Percentiles rank a stretch among this genome's conserved stretches.
These are phyloP conservation scores for Platyura marginata DNA, from an alignment of 1,140 invertebrate genomes.

Conservation along the genomic window DNA sequence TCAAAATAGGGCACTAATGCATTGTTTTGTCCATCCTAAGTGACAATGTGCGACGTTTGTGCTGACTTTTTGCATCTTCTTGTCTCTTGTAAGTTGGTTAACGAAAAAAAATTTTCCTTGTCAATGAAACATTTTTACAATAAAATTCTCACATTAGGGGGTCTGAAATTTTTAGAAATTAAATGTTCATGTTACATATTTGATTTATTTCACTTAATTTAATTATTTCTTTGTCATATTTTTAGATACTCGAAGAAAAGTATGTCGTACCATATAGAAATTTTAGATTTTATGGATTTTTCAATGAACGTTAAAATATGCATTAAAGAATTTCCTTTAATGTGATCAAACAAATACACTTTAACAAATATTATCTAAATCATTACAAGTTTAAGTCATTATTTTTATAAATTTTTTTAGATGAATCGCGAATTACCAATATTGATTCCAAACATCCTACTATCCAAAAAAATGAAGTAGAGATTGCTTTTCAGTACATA, in stretches of 20 bases:
- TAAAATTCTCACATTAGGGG: too few species aligned
- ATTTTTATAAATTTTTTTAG: slow-evolving; percentile 19
- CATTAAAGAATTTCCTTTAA: slow-evolving; percentile 18
- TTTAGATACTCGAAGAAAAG: too few species aligned
- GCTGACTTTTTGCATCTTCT: slow-evolving; percentile 58
- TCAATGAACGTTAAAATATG: slow-evolving; percentile 10
- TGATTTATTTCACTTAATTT: too few species aligned
- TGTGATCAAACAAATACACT: slow-evolving; percentile 7
- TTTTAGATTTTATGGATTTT: slow-evolving; percentile 15
- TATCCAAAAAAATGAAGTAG: slow-evolving; percentile 40
- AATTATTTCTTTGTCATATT: too few species aligned
- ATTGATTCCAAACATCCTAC: slow-evolving; percentile 38
- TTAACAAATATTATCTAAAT: slow-evolving; percentile 7
- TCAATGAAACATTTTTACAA: too few species aligned
- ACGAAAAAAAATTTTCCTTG: too few species aligned
- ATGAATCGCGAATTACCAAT: slow-evolving; percentile 37
- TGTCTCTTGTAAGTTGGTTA: slow-evolving; percentile 55
- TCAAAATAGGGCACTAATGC: slow-evolving; percentile 1
- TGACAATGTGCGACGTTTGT: slow-evolving; percentile 57
- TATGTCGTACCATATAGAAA: too few species aligned
- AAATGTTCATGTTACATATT: too few species aligned
- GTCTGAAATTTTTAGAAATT: too few species aligned
- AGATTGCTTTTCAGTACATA: slow-evolving; percentile 44
- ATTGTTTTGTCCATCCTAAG: slow-evolving; percentile 9
- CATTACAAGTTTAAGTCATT: slow-evolving; percentile 1